phyloP scores from a whole-genome alignment of 2,113 vertebrate species.

The Ochotona curzoniae region DNA sequence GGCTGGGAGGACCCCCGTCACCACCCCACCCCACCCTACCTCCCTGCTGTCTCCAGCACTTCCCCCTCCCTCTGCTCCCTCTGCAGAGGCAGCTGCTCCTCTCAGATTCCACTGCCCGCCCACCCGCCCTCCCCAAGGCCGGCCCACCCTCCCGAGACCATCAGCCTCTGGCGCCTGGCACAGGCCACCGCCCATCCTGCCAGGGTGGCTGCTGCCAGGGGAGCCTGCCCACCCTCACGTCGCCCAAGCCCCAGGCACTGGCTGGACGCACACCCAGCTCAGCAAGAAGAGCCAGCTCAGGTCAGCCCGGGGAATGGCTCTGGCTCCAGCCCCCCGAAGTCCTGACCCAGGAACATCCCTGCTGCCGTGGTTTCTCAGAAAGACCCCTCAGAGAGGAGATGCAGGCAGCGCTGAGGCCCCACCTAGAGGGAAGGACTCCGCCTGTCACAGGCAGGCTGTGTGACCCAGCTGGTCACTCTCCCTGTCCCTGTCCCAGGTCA shows the following conservation, averaged over 20 bases:
- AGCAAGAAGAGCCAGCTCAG: background rate
- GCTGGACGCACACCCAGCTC: background rate
- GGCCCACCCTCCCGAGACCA: background rate
- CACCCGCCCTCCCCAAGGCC: background rate
- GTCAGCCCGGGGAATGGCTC: background rate
- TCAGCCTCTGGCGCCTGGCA: background rate
- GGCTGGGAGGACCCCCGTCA: background rate
- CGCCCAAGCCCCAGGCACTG: background rate
- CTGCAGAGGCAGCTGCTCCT: background rate
- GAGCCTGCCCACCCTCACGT: conserved; percentile 44
- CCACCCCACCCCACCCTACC: too few species aligned
- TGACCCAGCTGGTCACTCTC: too few species aligned
- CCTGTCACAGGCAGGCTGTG: too few species aligned
- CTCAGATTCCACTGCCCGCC: background rate
- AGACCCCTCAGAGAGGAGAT: accelerated
- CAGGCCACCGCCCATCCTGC: background rate
- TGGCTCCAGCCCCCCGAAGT: background rate
- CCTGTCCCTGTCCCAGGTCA: too few species aligned
- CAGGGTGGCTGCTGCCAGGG: background rate
- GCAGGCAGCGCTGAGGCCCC: background rate
- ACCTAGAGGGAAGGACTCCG: background rate
- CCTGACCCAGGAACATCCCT: background rate
- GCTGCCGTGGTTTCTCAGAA: background rate
- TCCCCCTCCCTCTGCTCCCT: background rate
- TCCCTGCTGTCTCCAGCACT: background rate